Conservation (phyloP, 1,140 invertebrate genomes). For the Sarcophaga bullata region DNA sequence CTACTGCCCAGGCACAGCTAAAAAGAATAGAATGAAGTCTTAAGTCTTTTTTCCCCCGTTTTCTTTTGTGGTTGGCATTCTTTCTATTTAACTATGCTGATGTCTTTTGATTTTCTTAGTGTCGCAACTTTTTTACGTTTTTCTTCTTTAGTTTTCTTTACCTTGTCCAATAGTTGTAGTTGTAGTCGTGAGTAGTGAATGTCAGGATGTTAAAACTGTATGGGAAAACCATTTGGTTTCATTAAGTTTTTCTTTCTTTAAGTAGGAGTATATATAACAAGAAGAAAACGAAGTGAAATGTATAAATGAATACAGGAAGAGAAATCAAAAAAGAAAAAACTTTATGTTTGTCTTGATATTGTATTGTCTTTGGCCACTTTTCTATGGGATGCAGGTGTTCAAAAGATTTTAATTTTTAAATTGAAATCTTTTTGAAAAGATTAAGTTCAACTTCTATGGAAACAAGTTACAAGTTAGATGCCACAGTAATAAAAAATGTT, state of each 20-base stretch:
- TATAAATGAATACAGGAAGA: too few relatives aligned
- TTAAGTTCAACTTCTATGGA: too few relatives aligned
- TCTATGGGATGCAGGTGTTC: background rate
- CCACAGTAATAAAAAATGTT: background rate
- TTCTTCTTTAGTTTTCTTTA: constrained; percentile 19
- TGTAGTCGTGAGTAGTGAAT: background rate
- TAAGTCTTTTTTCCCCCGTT: too few relatives aligned
- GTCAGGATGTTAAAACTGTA: background rate
- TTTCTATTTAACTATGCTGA: too few relatives aligned
- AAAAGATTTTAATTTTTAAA: too few relatives aligned
- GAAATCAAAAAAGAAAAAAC: too few relatives aligned
- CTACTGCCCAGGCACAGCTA: constrained; percentile 24
- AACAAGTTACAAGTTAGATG: too few relatives aligned
- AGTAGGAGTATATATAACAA: background rate
- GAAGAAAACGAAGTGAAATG: background rate
- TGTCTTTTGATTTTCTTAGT: constrained; percentile 38
- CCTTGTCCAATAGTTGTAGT: background rate
- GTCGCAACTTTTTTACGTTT: constrained; percentile 32
- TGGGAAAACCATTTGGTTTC: constrained; percentile 5
- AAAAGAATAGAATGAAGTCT: background rate
- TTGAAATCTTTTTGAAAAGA: too few relatives aligned
- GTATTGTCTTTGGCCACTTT: background rate
- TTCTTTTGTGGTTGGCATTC: too few relatives aligned
- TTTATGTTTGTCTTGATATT: constrained; percentile 1
- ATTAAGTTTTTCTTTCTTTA: background rate